Percentiles rank a stretch among this genome's conserved stretches.
These are phyloP conservation scores for Escarpia spicata DNA, from an alignment of 2,888 invertebrate species.

Conservation along the genomic window DNA sequence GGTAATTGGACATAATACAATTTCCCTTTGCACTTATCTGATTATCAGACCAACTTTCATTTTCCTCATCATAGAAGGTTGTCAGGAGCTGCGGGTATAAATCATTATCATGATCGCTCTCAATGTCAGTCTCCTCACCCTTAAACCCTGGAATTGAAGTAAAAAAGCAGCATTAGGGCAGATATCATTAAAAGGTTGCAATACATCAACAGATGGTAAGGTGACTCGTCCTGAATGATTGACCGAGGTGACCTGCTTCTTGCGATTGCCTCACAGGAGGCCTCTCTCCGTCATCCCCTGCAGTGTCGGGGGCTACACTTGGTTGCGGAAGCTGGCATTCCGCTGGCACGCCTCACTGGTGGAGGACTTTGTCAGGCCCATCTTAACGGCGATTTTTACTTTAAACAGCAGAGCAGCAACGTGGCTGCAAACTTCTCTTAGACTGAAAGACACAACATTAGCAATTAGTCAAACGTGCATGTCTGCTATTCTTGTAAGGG, in stretches of 20 bases:
- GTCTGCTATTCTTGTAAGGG: background rate
- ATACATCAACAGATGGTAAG: background rate
- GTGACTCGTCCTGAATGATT: too few relatives aligned
- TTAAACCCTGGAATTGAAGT: background rate
- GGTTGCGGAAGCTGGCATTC: too few relatives aligned
- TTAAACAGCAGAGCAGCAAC: conserved; percentile 36
- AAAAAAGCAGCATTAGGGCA: background rate
- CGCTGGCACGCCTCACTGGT: too few relatives aligned
- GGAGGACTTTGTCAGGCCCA: conserved; percentile 21
- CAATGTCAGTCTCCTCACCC: background rate
- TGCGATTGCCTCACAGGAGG: too few relatives aligned
- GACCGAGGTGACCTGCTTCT: too few relatives aligned
- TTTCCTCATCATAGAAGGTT: background rate
- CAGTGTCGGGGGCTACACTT: too few relatives aligned
- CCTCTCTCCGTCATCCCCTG: too few relatives aligned
- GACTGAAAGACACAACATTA: conserved; percentile 26
- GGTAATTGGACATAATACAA: background rate
- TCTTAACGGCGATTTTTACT: conserved; percentile 30
- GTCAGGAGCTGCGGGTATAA: background rate
- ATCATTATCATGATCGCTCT: background rate
- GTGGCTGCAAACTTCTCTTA: conserved; percentile 39
- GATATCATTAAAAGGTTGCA: background rate
- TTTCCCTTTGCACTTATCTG: background rate
- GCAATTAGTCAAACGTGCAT: background rate
- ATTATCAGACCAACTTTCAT: background rate